A percentile compares a stretch with the other conserved stretches of the same genome.
These are phyloP conservation scores for Scomber scombrus DNA, from an alignment of 2,113 vertebrate species.

Conservation along the genomic window DNA sequence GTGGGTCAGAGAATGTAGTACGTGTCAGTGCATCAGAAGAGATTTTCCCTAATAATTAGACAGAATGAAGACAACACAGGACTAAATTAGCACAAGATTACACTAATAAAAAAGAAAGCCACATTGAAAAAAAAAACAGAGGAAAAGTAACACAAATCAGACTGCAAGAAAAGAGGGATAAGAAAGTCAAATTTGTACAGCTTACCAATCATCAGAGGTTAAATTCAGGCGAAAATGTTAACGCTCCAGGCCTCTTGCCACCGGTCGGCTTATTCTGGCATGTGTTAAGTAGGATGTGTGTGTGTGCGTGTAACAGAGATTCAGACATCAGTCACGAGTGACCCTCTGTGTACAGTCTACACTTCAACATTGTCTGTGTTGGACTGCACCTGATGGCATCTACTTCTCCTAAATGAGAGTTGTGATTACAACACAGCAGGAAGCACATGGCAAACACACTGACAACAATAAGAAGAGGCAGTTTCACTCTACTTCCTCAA, in stretches of 20 bases:
- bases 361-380: slow-evolving; percentile 18
- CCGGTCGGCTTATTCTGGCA: slow-evolving; percentile 16
- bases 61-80: not conserved
- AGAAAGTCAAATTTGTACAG: not conserved
- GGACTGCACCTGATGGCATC: not conserved
- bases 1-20: not conserved
- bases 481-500: slow-evolving; percentile 57
- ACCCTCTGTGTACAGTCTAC: slow-evolving; percentile 12
- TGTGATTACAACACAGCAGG: slow-evolving; percentile 65
- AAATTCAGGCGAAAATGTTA: slow-evolving; percentile 32
- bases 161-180: not conserved
- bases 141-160: not conserved
- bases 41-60: slow-evolving; percentile 3
- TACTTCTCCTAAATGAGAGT: slow-evolving; percentile 57
- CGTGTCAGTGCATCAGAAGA: not conserved
- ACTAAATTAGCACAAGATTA: slow-evolving; percentile 15
- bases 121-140: slow-evolving; percentile 13
- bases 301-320: not conserved
- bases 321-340: slow-evolving; percentile 17
- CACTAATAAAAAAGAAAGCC: slow-evolving; percentile 27
- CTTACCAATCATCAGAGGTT: slow-evolving; percentile 11
- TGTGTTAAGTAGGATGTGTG: slow-evolving; percentile 10
- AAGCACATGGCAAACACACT: slow-evolving; percentile 43
- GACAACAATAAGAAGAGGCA: slow-evolving; percentile 26
- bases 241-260: slow-evolving; percentile 15